Evolutionary conservation across 2,113 vertebrate species (phyloP), one percentile per base, ranked within the genome.

Genomic region (Henicopernis longicauda): DNA sequence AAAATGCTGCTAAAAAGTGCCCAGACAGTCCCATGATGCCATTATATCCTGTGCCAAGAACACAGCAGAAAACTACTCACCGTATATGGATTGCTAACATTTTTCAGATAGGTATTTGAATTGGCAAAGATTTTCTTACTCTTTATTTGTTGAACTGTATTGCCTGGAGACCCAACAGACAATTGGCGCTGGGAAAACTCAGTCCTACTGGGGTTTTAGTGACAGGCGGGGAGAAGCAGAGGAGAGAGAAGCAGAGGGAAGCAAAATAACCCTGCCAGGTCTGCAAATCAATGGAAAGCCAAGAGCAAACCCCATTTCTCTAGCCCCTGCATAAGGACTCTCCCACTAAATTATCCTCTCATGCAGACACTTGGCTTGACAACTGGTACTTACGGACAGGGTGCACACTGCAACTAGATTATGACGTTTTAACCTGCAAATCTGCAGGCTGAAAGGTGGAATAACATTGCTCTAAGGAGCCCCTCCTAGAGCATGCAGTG

Each of bases 271-370:
- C 32, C 15, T 6, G 15, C n/a, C 50, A 49, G 52, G 31, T 42
- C 61, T 70, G 57, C 26, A 14, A 17, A 63, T 6, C 5, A 31
- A 58, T 38, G 49, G 7, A 11, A 21, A 42, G 16, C 13, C 62
- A 40, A 29, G 26, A 54, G 55, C 27, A 74, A 70, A 71, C 1
- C 21, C 45, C 17, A 1, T 40, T 54, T 36, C 36, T 49, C 29
- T 13, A 70, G 12, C 36, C 16, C 25, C 26, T 0, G 1, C 23
- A 1, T 27, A 1, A 4, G 10, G n/a, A 11, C 5, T 73, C 11
- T 76, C 42, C 25, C 26, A 6, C 29, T 57, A 9, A 54, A 10
- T 21, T 15, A 29, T 44, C 19, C 49, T 54, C 31, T 17, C 16
- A 7, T 1, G 11, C 27, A 38, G 14, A 22, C 17, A 1, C 47